Base-by-base conservation (phyloP, 2,113 vertebrate species). In the Aptenodytes patagonicus region DNA sequence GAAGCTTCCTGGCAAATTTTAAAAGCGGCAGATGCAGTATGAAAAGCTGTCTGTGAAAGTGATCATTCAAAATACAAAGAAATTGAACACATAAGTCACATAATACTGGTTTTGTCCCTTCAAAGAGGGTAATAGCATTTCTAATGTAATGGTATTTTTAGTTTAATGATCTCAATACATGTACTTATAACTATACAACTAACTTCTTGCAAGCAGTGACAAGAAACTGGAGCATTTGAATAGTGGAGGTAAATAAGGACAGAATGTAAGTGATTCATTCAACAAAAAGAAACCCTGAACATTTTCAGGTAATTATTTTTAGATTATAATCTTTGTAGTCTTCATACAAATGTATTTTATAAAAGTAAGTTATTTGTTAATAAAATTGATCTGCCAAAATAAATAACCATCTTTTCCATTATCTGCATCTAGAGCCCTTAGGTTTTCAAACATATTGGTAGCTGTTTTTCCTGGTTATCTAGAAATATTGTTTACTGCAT, bases 401-500 rank as follows among this genome's bases (percentile, higher is more conserved):
- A 69, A 77, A 66, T 42, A 69, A 17, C 3, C 2, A 1, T 62
- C 8, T 71, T 80, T 32, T 34, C 32, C 1, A 0, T 11, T 83
- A 42, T 24, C 5, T 58, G 16, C 66, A 47, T 31, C 49, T 73
- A 40, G 14, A 40, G 4, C 2, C 20, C 42, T 62, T 64, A 38
- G 8, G 10, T 73, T 95, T 92, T 90, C 70, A 77, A 40, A 60
- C 15, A 34, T 62, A 24, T 10, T 58, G n/a, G 46, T 90, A 32
- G 34, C 6, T 60, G 26, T 90, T 72, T 88, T 79, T 32, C 18
- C 22, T 47, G 10, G 38, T 29, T 96, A 64, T 82, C 70, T 76
- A 95, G 49, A 49, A 89, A 93, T 85, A 85, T 55, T 94, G 61
- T 87, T 97, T 97, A 84, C 26, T 77, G 69, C 38, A 61, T 58